Evolutionary conservation across 2,888 invertebrate genomes (phyloP).

Genomic region (Platynereis dumerilii): DNA sequence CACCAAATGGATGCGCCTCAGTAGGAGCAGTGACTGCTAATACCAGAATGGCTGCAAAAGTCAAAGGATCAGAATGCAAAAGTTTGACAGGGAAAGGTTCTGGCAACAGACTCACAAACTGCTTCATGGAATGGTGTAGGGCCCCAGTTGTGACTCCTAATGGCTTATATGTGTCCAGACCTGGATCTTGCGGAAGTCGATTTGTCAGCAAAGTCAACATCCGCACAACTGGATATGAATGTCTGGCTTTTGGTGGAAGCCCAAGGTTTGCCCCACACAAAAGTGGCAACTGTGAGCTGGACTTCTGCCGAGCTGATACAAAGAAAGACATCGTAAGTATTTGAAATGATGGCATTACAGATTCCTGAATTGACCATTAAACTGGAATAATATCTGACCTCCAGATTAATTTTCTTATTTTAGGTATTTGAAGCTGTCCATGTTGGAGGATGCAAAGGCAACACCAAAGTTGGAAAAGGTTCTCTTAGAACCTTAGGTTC

Average conservation of each 20-base stretch:
- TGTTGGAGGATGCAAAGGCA: no score
- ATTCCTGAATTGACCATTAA: no score
- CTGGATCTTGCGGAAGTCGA: neutral
- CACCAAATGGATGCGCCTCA: neutral
- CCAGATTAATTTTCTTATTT: no score
- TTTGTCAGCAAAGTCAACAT: neutral
- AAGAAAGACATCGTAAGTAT: neutral
- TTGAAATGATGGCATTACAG: no score
- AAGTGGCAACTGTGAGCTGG: slow-evolving; percentile 14
- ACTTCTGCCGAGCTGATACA: slow-evolving; percentile 7
- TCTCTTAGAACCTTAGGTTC: no score
- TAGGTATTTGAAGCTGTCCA: no score
- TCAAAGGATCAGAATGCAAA: no score
- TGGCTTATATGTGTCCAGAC: neutral
- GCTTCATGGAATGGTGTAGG: slow-evolving; percentile 3
- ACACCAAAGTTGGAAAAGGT: no score
- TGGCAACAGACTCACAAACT: no score
- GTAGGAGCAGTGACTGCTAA: neutral
- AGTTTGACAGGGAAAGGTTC: no score
- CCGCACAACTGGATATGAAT: slow-evolving; percentile 14
- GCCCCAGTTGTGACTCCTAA: neutral
- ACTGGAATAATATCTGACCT: no score
- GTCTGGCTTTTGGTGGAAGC: slow-evolving; percentile 12
- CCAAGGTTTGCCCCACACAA: neutral
- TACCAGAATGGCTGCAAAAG: no score